Conservation (phyloP, 2,888 invertebrate genomes). For the Meta bourneti region DNA sequence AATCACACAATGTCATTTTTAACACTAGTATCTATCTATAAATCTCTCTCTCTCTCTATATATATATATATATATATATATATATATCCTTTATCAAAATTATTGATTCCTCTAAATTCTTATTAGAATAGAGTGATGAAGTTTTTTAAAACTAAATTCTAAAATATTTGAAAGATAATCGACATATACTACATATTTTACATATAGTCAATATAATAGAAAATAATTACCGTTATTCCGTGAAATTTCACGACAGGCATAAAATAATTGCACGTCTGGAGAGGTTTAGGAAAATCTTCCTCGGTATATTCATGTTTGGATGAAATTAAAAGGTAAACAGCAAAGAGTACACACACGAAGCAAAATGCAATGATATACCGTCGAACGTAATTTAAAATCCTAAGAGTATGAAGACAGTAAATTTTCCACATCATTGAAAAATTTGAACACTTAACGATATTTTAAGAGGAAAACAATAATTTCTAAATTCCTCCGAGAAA, state of each 20-base stretch:
- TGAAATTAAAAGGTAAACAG: neutral
- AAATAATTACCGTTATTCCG: constrained; percentile 30
- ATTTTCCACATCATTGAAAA: neutral
- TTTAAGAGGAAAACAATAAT: too few relatives aligned
- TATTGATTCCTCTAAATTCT: too few relatives aligned
- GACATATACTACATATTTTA: too few relatives aligned
- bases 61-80: too few relatives aligned
- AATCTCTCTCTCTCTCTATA: too few relatives aligned
- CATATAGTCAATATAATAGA: too few relatives aligned
- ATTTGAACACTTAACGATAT: too few relatives aligned
- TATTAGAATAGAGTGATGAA: too few relatives aligned
- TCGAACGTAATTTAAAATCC: neutral
- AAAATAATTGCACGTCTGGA: constrained; percentile 11
- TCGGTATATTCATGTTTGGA: neutral
- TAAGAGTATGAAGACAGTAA: neutral
- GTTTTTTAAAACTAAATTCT: too few relatives aligned
- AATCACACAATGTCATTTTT: neutral
- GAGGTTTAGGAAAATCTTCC: neutral
- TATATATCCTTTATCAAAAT: neutral
- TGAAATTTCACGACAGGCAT: constrained; percentile 53
- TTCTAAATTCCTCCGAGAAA: too few relatives aligned
- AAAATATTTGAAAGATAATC: too few relatives aligned
- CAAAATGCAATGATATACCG: neutral
- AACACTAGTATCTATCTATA: neutral
- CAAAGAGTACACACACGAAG: neutral